These are phyloP conservation scores for Panurus biarmicus DNA, from an alignment of 2,113 vertebrate species.

Conservation along the genomic window DNA sequence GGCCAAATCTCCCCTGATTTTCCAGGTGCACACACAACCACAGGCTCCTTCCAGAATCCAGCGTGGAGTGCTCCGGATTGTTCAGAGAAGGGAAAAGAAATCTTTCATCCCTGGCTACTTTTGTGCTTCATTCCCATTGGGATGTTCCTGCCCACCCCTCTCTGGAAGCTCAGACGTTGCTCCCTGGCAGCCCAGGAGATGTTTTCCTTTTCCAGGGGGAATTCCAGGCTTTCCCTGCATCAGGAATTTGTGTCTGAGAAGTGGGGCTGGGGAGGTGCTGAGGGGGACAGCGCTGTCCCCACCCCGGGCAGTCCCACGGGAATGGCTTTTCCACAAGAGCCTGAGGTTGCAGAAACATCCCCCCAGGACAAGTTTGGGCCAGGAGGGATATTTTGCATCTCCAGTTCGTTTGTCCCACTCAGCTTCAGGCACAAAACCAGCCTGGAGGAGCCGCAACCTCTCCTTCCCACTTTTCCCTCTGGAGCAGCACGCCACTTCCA, in stretches of 20 bases:
- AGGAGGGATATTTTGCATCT: background rate
- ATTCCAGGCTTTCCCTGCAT: background rate
- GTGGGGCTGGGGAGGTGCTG: fast-evolving
- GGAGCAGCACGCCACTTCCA: background rate
- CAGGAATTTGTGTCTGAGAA: fast-evolving
- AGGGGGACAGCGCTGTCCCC: background rate
- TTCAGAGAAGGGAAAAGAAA: background rate
- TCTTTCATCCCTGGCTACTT: background rate
- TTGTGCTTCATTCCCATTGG: fast-evolving
- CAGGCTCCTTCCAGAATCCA: fast-evolving
- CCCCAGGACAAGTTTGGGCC: background rate
- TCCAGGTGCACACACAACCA: fast-evolving
- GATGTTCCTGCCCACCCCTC: background rate
- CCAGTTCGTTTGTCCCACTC: background rate
- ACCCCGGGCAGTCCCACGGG: fast-evolving
- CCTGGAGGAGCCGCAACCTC: background rate
- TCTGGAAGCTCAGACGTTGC: fast-evolving
- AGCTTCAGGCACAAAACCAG: background rate
- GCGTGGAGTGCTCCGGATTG: background rate
- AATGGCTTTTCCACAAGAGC: background rate
- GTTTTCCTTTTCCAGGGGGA: background rate
- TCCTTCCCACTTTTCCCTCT: background rate
- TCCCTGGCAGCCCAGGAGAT: background rate
- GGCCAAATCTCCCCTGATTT: background rate
- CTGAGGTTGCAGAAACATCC: background rate